Conservation (phyloP, 2,113 vertebrate genomes). For the Leuciscus idus region DNA sequence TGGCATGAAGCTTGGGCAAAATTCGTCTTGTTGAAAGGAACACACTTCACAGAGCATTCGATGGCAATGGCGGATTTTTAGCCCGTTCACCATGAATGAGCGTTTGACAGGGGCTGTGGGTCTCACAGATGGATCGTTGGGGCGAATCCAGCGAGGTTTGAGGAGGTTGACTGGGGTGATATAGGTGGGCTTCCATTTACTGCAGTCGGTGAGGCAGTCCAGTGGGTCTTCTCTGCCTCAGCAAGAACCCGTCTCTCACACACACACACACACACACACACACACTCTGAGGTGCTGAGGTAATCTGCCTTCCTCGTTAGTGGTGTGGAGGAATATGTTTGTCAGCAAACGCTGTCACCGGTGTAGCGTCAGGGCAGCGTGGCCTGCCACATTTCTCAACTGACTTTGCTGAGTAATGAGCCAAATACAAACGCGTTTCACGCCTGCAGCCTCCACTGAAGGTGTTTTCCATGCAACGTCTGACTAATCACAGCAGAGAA, state of each 20-base stretch:
- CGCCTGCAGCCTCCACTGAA: conserved; percentile 34
- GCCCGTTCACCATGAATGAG: conserved; percentile 14
- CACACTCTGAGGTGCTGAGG: conserved; percentile 22
- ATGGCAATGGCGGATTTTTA: neutral
- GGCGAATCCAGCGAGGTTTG: conserved; percentile 23
- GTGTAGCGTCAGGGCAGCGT: conserved; percentile 33
- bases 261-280: conserved; percentile 30
- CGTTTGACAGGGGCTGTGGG: conserved; percentile 3
- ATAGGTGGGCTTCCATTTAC: conserved; percentile 20
- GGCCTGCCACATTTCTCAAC: conserved; percentile 56
- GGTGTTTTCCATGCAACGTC: conserved; percentile 57
- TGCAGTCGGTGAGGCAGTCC: conserved; percentile 15
- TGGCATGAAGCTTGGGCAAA: conserved; percentile 6
- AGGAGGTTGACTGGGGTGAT: conserved; percentile 15
- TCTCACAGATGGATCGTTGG: conserved; percentile 10
- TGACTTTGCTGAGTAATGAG: conserved; percentile 64
- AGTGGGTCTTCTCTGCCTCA: conserved; percentile 23
- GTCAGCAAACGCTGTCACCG: conserved; percentile 61
- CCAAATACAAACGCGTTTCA: conserved; percentile 53
- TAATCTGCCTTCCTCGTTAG: conserved; percentile 50
- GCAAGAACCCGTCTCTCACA: conserved; percentile 23
- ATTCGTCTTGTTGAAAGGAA: conserved; percentile 2
- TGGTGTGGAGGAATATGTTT: conserved; percentile 47
- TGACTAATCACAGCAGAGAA: conserved; percentile 57
- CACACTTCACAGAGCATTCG: neutral